Evolutionary conservation across 1,140 invertebrate species (phyloP), one percentile per base, ranked within the genome.

Genomic region (Pteromalus puparum): DNA sequence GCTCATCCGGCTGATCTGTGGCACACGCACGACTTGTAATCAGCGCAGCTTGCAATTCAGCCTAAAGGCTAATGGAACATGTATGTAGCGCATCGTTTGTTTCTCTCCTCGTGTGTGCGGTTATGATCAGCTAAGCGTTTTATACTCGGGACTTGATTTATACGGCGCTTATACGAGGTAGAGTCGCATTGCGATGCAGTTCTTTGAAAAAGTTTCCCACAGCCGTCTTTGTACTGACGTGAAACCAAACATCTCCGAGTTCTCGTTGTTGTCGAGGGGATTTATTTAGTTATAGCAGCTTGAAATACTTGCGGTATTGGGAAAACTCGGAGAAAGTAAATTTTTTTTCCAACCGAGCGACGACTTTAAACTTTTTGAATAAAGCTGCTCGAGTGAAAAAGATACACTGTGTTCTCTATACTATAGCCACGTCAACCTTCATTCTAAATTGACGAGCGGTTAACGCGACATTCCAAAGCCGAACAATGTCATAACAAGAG

Each of bases 221-320:
- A 42, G 81, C 34, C 73, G 78, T 85, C n/a, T 67, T 13, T 84
- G 42, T 84, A 77, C 38, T 21, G 83, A 83, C 81, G 74, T 83
- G 53, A 61, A 61, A 5, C 18, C 53, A 61, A 61, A 61, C 53
- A 61, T 61, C 86, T 82, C 82, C 48, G 48, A 53, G 53, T n/a
- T 61, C 4, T n/a, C 18, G 21, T 53, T 15, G 48, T 61, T 61
- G 21, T 61, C 30, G 30, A 5, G 30, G 18, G 18, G 21, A 61
- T 61, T 61, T 61, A 61, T 61, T 61, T 61, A 61, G 6, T 61
- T 61, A 6, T 5, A 15, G 13, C 48, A 1, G 48, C 48, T 15
- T 21, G 48, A 21, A 18, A 53, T 53, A 53, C 48, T 53, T 53
- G 18, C 48, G 18, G 18, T 18, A 53, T 53, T 53, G 18, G 13